phyloP scores from a whole-genome alignment of 2,113 vertebrate genomes.

The Sapajus apella region DNA sequence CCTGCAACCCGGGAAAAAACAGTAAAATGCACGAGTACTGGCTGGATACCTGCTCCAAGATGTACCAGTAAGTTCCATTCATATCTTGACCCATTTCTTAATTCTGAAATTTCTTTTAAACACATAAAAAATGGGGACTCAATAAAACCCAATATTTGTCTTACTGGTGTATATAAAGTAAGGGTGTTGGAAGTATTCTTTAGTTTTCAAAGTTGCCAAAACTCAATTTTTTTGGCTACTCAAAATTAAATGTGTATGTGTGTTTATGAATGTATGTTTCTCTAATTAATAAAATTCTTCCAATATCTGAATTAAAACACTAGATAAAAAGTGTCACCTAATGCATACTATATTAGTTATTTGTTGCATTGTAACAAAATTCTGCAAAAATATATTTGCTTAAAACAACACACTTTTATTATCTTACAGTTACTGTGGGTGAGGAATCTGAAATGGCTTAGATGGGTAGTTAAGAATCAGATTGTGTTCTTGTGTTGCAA shows the following conservation, averaged over 20 bases:
- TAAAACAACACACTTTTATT: neutral
- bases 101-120: neutral
- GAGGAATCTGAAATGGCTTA: neutral
- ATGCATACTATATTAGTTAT: neutral
- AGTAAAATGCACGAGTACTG: slow-evolving; percentile 64
- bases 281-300: neutral
- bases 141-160: neutral
- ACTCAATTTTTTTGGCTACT: neutral
- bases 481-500: neutral
- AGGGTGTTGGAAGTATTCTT: neutral
- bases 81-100: neutral
- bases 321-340: neutral
- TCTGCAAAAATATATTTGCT: neutral
- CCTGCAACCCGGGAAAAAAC: neutral
- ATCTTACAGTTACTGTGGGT: neutral
- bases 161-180: neutral
- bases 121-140: neutral
- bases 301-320: neutral
- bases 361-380: neutral
- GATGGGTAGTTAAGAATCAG: neutral
- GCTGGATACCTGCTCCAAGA: slow-evolving; percentile 78
- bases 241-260: neutral
- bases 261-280: neutral
- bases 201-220: neutral
- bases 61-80: slow-evolving; percentile 80